Conservation (phyloP, 2,797 vertebrate species). For the Syngnathus rostellatus region DNA sequence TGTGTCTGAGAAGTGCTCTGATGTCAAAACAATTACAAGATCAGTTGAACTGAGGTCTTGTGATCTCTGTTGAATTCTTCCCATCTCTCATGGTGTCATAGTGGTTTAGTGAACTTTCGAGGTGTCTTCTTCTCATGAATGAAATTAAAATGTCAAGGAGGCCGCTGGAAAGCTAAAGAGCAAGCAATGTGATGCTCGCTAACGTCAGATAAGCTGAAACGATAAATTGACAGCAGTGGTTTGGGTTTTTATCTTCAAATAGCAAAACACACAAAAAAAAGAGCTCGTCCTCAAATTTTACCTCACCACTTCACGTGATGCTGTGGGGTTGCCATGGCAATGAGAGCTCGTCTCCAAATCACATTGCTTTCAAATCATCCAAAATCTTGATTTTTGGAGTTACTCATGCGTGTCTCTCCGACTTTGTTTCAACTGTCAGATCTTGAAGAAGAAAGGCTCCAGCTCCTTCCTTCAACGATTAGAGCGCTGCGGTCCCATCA, state of each 20-base stretch:
- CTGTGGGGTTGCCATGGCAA: not conserved
- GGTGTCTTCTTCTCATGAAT: not conserved
- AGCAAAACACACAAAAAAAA: too few relatives aligned
- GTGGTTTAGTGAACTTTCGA: not conserved
- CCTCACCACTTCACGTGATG: not conserved
- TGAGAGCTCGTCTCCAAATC: not conserved
- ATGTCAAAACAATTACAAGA: too few relatives aligned
- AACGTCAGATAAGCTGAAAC: not conserved
- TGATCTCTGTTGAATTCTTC: not conserved
- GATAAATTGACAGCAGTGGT: too few relatives aligned
- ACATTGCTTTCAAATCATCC: not conserved
- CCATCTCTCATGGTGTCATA: not conserved
- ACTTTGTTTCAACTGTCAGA: slow-evolving; percentile 52
- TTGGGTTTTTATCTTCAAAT: too few relatives aligned
- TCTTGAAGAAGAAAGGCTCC: slow-evolving; percentile 86
- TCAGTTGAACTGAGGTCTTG: not conserved
- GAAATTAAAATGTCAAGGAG: not conserved
- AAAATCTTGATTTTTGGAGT: not conserved
- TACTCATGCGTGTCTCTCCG: not conserved
- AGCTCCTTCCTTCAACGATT: slow-evolving; percentile 80
- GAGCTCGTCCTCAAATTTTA: not conserved
- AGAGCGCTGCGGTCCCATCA: slow-evolving; percentile 77
- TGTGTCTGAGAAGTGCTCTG: too few relatives aligned
- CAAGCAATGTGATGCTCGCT: not conserved
- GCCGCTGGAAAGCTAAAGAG: not conserved